A percentile compares a stretch with the other conserved stretches of the same genome.
These are phyloP conservation scores for Noctuana brunneofusca DNA, from an alignment of 2,888 invertebrate species.

Conservation along the genomic window DNA sequence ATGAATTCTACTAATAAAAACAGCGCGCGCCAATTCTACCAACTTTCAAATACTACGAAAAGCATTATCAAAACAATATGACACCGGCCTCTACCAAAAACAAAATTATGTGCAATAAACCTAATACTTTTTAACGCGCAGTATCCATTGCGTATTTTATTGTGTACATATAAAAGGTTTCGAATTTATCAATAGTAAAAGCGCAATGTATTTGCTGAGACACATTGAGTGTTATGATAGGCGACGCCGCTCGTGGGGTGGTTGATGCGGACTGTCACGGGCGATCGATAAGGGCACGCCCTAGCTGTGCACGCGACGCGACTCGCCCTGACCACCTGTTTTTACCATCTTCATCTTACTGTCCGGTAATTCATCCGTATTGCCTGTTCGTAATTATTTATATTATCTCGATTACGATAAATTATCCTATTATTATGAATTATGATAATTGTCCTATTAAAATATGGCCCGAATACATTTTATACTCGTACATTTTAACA, in stretches of 20 bases:
- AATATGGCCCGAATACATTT: too few species aligned
- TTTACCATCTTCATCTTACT: too few species aligned
- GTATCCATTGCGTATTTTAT: constrained; percentile 8
- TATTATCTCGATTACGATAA: too few species aligned
- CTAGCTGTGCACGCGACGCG: constrained; percentile 14
- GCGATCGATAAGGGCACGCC: constrained; percentile 27
- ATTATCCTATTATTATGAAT: too few species aligned
- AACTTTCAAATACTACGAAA: neutral
- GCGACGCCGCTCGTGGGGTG: constrained; percentile 10
- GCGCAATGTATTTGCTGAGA: neutral
- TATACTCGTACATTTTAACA: too few species aligned
- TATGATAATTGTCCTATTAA: too few species aligned
- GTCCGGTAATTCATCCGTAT: constrained; percentile 12
- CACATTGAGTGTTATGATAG: neutral
- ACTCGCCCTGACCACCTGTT: constrained; percentile 11
- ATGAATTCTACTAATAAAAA: neutral
- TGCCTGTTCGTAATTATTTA: neutral
- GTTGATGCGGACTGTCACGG: constrained; percentile 23
- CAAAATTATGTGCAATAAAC: neutral
- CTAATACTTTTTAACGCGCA: neutral
- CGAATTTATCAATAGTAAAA: neutral
- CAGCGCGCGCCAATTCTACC: neutral
- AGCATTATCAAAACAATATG: constrained; percentile 15
- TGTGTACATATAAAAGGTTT: neutral
- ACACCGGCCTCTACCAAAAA: neutral